Evolutionary conservation across 2,113 vertebrate species (phyloP).

Genomic region (Rhabdornis inornatus): DNA sequence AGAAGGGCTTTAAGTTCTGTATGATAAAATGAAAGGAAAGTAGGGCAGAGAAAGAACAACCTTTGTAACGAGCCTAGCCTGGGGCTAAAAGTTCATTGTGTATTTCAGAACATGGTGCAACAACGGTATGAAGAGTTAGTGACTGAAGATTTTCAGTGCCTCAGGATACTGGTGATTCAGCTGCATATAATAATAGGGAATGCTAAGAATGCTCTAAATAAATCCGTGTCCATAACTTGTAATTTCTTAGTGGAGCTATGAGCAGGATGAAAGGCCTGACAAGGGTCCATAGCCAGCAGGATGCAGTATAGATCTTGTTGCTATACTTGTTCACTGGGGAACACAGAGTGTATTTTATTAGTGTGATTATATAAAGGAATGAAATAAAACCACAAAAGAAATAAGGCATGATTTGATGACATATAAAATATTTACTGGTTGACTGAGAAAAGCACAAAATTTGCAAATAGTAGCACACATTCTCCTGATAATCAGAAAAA

Average conservation of each 20-base stretch:
- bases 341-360: not conserved
- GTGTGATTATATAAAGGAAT: not conserved
- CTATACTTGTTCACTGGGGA: not conserved
- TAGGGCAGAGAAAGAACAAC: slow-evolving; percentile 68
- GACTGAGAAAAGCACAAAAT: not conserved
- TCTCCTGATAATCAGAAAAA: not conserved
- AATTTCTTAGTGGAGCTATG: slow-evolving; percentile 34
- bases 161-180: slow-evolving; percentile 50
- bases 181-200: slow-evolving; percentile 59
- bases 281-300: not conserved
- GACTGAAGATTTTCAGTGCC: slow-evolving; percentile 65
- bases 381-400: not conserved
- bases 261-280: slow-evolving; percentile 19
- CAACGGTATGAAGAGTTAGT: slow-evolving; percentile 50
- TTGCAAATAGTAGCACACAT: not conserved
- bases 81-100: slow-evolving; percentile 64
- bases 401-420: not conserved
- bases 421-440: not conserved
- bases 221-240: slow-evolving; percentile 34
- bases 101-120: slow-evolving; percentile 55
- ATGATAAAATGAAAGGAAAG: slow-evolving; percentile 66
- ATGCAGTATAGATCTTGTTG: not conserved
- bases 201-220: slow-evolving; percentile 53
- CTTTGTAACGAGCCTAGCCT: slow-evolving; percentile 62
- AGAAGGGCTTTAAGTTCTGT: slow-evolving; percentile 56